Conservation (phyloP, 2,888 invertebrate genomes). For the Chromoteleia sp. region DNA sequence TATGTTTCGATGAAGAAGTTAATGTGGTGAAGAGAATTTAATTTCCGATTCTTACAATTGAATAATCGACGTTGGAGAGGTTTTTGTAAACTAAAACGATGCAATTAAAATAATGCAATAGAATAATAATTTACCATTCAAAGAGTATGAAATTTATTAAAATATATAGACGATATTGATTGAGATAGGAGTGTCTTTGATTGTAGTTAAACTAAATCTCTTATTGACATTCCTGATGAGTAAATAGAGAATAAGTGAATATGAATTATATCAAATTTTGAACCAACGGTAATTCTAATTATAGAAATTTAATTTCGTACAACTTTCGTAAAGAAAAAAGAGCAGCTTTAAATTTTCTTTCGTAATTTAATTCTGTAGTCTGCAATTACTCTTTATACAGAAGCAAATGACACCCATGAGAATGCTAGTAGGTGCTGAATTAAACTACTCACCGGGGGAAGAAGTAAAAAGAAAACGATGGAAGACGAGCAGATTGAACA, state of each 20-base stretch:
- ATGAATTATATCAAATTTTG: not conserved
- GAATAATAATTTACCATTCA: not conserved
- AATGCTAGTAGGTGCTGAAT: conserved; percentile 53
- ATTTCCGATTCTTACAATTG: conserved; percentile 3
- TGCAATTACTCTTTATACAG: conserved; percentile 54
- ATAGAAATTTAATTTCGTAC: conserved; percentile 9
- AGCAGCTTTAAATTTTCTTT: conserved; percentile 23
- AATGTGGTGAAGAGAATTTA: not conserved
- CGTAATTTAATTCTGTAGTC: conserved; percentile 30
- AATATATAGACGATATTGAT: too few species aligned
- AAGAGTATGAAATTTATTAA: too few species aligned
- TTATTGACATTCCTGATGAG: too few species aligned
- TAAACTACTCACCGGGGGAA: conserved; percentile 33
- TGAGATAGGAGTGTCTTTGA: too few species aligned
- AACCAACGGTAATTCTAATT: not conserved
- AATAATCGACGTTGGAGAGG: not conserved
- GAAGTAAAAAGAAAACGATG: conserved; percentile 29
- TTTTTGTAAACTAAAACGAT: not conserved
- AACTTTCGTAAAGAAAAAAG: not conserved
- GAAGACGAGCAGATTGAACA: conserved; percentile 42
- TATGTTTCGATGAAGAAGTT: not conserved
- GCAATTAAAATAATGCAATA: not conserved
- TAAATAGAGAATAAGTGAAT: too few species aligned
- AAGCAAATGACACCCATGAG: conserved; percentile 56
- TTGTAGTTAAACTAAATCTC: too few species aligned